phyloP scores from a whole-genome alignment of 2,888 invertebrate genomes.

The Acrocera orbiculus region DNA sequence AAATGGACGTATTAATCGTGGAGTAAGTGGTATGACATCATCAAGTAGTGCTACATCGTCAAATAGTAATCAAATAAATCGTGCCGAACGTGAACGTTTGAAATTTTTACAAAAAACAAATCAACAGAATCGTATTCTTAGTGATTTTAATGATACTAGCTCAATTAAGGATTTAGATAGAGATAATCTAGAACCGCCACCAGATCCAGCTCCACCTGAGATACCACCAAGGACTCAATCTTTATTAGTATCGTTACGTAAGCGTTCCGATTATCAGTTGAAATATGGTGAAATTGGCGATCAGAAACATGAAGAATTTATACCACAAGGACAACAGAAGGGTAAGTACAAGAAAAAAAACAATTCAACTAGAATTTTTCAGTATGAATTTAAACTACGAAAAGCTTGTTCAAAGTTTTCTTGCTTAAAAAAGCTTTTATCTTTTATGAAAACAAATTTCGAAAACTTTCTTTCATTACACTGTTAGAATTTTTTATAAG shows the following conservation, averaged over 20 bases:
- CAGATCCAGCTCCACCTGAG: conserved; percentile 72
- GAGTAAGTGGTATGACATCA: conserved; percentile 38
- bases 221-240: conserved; percentile 75
- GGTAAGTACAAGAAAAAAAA: conserved; percentile 14
- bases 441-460: neutral
- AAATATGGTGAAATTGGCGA: conserved; percentile 31
- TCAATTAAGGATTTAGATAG: conserved; percentile 29
- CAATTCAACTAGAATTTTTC: too few species aligned
- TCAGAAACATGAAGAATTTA: conserved; percentile 31
- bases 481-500: neutral
- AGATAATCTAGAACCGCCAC: conserved; percentile 49
- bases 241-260: conserved; percentile 37
- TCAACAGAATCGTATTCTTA: conserved; percentile 15
- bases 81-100: conserved; percentile 19
- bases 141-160: conserved; percentile 5
- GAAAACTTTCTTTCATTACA: neutral
- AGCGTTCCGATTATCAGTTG: conserved; percentile 30
- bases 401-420: neutral
- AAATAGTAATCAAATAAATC: conserved; percentile 18
- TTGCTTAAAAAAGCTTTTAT: too few species aligned
- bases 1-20: conserved; percentile 24
- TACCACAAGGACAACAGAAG: conserved; percentile 26
- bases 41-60: conserved; percentile 37
- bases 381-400: too few species aligned
- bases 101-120: conserved; percentile 19